Conservation (phyloP, 1,140 invertebrate genomes). For the Heliconius melpomene region DNA sequence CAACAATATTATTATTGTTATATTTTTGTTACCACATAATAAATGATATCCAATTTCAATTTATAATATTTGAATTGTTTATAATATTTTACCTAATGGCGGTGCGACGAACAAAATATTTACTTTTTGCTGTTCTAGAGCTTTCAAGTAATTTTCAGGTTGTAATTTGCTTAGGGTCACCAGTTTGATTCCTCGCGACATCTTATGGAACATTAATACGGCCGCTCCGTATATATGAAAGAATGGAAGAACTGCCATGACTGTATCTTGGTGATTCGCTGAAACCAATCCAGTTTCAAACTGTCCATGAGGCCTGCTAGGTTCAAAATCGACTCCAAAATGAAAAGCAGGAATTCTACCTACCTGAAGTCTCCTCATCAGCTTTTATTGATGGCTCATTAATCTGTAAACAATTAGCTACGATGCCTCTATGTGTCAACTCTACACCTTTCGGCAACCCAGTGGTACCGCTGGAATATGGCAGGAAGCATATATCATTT, state of each 20-base stretch:
- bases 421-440: slow-evolving; percentile 86
- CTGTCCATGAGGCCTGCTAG: too few species aligned
- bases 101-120: slow-evolving; percentile 83
- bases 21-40: too few species aligned
- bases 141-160: slow-evolving; percentile 82
- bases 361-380: slow-evolving; percentile 66
- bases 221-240: slow-evolving; percentile 93
- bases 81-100: slow-evolving; percentile 80
- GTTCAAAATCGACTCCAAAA: too few species aligned
- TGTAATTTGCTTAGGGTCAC: slow-evolving; percentile 88
- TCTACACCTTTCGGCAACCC: slow-evolving; percentile 94
- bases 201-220: slow-evolving; percentile 80
- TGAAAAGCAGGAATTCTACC: slow-evolving; percentile 4
- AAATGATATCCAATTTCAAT: too few species aligned
- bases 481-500: slow-evolving; percentile 82
- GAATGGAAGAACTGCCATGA: slow-evolving; percentile 88
- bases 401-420: slow-evolving; percentile 81
- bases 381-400: slow-evolving; percentile 60
- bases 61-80: too few species aligned
- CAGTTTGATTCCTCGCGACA: slow-evolving; percentile 84
- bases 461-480: slow-evolving; percentile 93
- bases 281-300: slow-evolving; percentile 44
- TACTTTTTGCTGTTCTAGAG: slow-evolving; percentile 82
- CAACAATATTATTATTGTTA: too few species aligned
- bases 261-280: slow-evolving; percentile 82